Base-by-base conservation (phyloP, 2,888 invertebrate genomes). In the Pyrgus malvae region DNA sequence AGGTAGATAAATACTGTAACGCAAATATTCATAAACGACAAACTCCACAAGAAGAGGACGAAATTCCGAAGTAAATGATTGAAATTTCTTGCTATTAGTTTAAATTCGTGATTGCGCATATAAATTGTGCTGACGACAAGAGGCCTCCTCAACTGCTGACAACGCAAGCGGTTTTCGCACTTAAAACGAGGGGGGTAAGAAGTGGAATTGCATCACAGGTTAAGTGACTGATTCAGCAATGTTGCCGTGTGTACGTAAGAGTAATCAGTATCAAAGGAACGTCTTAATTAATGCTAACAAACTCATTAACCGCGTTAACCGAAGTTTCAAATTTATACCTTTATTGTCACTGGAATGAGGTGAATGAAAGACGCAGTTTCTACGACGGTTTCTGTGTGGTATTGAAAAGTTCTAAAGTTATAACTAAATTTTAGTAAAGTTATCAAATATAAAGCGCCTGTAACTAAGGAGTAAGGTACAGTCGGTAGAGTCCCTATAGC, bases 201-300 rank as follows among this genome's bases (percentile, higher is more conserved):
- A 16, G 3, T 14, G 7, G 5, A 17, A 31, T 45, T n/a, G 29
- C 17, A 6, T 38, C 38, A 2, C 5, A 16, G 5, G 21, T 40
- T 4, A 8, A 8, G 8, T 5, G 12, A n/a, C 35, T 35, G 19
- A 29, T 35, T 55, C 33, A 25, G 38, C 49, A 45, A n/a, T 31
- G 55, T 55, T 45, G 45, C 21, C 45, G 37, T 54, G 56, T 53
- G 41, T 31, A 54, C 50, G 49, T 65, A 64, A 60, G 59, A 65
- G 61, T 60, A 64, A 65, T 65, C 60, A 67, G 62, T 60, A 66
- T 65, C 66, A 67, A 68, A 66, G 65, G 61, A 61, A 59, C 61
- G 66, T 63, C 63, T 68, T 69, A 67, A 69, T 68, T 69, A 68
- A 64, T 62, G 65, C 66, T 63, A 66, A 69, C 68, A 69, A 68